These are phyloP conservation scores for Campoplex nolae DNA, from an alignment of 2,888 invertebrate species.

Conservation along the genomic window DNA sequence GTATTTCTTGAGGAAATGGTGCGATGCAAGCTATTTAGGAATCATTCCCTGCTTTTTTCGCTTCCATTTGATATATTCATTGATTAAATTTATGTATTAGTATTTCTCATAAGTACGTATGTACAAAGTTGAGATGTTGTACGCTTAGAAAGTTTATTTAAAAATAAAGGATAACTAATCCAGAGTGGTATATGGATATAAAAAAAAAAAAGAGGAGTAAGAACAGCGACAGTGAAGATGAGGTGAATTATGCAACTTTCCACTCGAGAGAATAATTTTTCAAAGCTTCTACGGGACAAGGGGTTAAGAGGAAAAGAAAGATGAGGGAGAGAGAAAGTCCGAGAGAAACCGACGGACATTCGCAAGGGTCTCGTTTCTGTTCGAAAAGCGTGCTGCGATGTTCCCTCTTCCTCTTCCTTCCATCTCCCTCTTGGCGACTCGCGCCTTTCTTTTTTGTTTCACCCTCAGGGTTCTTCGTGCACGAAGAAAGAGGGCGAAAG, in stretches of 20 bases:
- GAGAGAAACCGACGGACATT: conserved; percentile 65
- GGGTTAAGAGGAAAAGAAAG: conserved; percentile 20
- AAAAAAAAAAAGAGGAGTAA: conserved; percentile 42
- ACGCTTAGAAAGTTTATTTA: neutral
- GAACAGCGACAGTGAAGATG: conserved; percentile 57
- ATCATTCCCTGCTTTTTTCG: neutral
- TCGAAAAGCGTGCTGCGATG: conserved; percentile 53
- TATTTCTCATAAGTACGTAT: no score
- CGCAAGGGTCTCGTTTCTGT: conserved; percentile 71
- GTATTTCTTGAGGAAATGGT: neutral
- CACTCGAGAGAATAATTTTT: conserved; percentile 82
- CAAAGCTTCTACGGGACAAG: conserved; percentile 75
- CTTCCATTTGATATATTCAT: neutral
- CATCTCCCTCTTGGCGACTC: conserved; percentile 46
- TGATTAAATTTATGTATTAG: no score
- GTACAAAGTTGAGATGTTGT: no score
- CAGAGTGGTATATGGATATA: neutral
- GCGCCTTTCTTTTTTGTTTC: conserved; percentile 29
- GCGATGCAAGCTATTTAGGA: neutral
- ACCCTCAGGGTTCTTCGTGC: conserved; percentile 8
- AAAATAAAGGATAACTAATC: conserved; percentile 51
- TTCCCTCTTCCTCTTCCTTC: conserved; percentile 53
- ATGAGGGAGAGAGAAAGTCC: conserved; percentile 18
- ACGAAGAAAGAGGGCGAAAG: conserved; percentile 47
- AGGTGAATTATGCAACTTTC: conserved; percentile 80